Evolutionary conservation across 1,140 invertebrate species (phyloP).

Genomic region (Halesus radiatus): DNA sequence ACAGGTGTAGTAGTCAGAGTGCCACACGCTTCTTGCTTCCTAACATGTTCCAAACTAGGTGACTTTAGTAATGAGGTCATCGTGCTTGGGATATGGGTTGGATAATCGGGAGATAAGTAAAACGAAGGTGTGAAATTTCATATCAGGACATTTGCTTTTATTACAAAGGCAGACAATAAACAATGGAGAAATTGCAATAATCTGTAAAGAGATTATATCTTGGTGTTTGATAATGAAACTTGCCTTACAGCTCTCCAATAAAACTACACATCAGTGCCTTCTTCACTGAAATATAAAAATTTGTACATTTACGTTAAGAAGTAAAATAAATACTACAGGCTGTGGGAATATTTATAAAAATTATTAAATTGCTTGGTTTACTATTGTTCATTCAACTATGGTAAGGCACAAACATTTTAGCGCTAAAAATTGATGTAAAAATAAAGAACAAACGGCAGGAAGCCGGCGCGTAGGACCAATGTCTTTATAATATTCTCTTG

Average conservation of each 20-base stretch:
- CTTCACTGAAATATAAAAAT: slow-evolving; percentile 26
- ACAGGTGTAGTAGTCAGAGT: not conserved
- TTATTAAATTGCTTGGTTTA: slow-evolving; percentile 13
- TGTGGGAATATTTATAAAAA: slow-evolving; percentile 27
- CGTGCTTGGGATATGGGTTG: not conserved
- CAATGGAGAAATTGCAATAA: slow-evolving; percentile 46
- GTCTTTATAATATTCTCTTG: too few relatives aligned
- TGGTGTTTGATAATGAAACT: slow-evolving; percentile 53
- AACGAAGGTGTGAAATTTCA: slow-evolving; percentile 26
- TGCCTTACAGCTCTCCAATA: slow-evolving; percentile 19
- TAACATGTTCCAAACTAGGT: too few relatives aligned
- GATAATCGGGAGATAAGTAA: slow-evolving; percentile 11
- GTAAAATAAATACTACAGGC: slow-evolving; percentile 24
- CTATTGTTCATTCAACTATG: slow-evolving; percentile 24
- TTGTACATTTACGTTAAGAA: slow-evolving; percentile 26
- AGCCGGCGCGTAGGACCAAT: slow-evolving; percentile 3
- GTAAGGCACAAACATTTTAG: slow-evolving; percentile 41
- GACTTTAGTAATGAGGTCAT: too few relatives aligned
- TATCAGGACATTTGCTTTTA: slow-evolving; percentile 55
- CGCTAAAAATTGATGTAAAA: slow-evolving; percentile 28
- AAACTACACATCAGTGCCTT: slow-evolving; percentile 15
- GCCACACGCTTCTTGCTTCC: too few relatives aligned
- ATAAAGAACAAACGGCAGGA: not conserved
- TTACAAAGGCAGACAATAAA: slow-evolving; percentile 52
- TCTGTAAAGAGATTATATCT: slow-evolving; percentile 25